Conservation (phyloP, 2,888 invertebrate genomes). For the Drosophila acutilabella region DNA sequence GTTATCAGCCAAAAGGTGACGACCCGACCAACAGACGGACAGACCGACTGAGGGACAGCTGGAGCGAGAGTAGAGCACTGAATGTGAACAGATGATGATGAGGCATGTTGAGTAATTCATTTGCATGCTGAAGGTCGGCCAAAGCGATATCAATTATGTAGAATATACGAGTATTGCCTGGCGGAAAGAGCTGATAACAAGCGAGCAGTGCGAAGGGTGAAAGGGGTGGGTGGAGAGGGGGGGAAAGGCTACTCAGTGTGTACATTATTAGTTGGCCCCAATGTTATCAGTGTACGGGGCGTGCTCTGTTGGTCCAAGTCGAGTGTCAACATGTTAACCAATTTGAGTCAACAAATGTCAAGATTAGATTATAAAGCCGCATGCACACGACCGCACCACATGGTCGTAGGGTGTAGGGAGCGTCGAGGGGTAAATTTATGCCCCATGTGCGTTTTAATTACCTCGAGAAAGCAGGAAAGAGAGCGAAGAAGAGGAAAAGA, state of each 20-base stretch:
- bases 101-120: slow-evolving; percentile 71
- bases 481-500: neutral
- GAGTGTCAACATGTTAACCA: slow-evolving; percentile 79
- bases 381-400: slow-evolving; percentile 47
- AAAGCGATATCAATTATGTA: slow-evolving; percentile 59
- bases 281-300: slow-evolving; percentile 38
- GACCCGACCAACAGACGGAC: slow-evolving; percentile 30
- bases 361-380: slow-evolving; percentile 64
- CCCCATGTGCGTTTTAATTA: slow-evolving; percentile 39
- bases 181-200: slow-evolving; percentile 45
- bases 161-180: slow-evolving; percentile 24
- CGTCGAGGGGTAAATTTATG: neutral
- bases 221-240: too few relatives aligned
- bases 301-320: slow-evolving; percentile 40
- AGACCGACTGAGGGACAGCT: neutral
- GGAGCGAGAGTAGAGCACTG: slow-evolving; percentile 10
- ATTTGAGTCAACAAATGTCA: slow-evolving; percentile 78
- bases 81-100: slow-evolving; percentile 36
- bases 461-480: neutral
- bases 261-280: slow-evolving; percentile 41
- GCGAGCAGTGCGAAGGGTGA: neutral
- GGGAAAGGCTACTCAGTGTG: neutral
- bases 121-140: slow-evolving; percentile 70
- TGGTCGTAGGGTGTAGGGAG: slow-evolving; percentile 1
- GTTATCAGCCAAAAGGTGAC: slow-evolving; percentile 59